Evolutionary conservation across 2,797 vertebrate genomes (phyloP), one percentile per base, ranked within the genome.

Genomic region (Petrocephalus schoutedeni): DNA sequence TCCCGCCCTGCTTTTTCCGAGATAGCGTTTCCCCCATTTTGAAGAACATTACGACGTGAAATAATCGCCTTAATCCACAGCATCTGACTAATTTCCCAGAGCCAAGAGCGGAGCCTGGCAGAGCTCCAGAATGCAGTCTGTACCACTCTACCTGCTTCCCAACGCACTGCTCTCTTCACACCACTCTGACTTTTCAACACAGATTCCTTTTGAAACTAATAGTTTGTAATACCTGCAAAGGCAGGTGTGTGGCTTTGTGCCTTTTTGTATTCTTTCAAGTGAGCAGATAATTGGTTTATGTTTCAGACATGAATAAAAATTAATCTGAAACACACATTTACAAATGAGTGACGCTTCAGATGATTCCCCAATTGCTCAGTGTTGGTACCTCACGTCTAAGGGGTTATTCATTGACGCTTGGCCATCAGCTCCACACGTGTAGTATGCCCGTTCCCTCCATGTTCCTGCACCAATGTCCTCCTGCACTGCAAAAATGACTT

Each of bases 241-340:
- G 36, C 87, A 45, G 86, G 3, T 19, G 59, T 64, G 36, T n/a
- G 16, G 58, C 32, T 21, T 58, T 23, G 53, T 53, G 88, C 89
- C 93, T 92, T 93, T 92, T 91, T 92, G 67, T 86, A 89, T 90
- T 91, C 93, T 90, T 91, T 87, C 86, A 0, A 89, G 92, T 61
- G 32, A 82, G 92, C 93, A 93, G 94, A 94, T 95, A 93, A 95
- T 94, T 94, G 92, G 92, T 92, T 57, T 64, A 41, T 74, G 36
- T 86, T 49, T 64, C n/a, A 49, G 16, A 57, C 91, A 93, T 93
- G 93, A 93, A 94, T 92, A 94, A 94, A 94, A 94, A 94, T 95
- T 94, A 12, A 49, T 54, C 74, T 21, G 74, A 49, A 49, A 80
- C 41, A 6, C 41, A 80, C 19, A 41, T n/a, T 80, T n/a, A 80